phyloP scores from a whole-genome alignment of 2,888 invertebrate genomes.

The Heliconius aoede region DNA sequence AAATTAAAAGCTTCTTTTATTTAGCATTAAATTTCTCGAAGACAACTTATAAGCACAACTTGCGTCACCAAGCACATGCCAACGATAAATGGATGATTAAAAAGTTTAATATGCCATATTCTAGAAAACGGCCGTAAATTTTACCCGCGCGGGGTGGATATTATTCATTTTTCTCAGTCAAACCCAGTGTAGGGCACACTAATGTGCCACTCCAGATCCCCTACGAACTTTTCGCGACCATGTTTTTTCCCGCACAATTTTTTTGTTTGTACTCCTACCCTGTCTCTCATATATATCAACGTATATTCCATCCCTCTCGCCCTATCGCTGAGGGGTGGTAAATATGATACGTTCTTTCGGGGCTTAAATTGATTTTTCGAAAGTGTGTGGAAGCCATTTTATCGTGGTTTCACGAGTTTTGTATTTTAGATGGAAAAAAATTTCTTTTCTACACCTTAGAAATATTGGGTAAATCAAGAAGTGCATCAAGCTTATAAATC shows the following conservation, averaged over 20 bases:
- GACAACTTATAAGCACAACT: background rate
- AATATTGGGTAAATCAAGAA: background rate
- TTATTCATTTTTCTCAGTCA: conserved; percentile 80
- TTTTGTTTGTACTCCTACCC: conserved; percentile 69
- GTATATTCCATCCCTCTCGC: conserved; percentile 57
- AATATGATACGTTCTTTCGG: conserved; percentile 82
- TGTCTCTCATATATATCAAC: conserved; percentile 44
- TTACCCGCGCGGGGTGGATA: conserved; percentile 61
- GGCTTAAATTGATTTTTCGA: conserved; percentile 80
- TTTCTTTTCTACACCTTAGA: conserved; percentile 8
- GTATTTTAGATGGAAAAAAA: conserved; percentile 22
- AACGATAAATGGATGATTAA: conserved; percentile 30
- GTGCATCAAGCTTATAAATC: background rate
- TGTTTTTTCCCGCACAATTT: conserved; percentile 79
- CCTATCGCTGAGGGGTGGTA: conserved; percentile 77
- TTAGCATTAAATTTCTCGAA: background rate
- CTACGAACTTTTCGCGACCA: conserved; percentile 78
- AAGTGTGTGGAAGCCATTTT: conserved; percentile 78
- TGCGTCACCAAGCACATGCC: conserved; percentile 19
- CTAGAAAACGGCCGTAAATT: conserved; percentile 71
- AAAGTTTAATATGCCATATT: conserved; percentile 60
- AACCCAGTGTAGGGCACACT: conserved; percentile 72
- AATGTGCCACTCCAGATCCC: conserved; percentile 80
- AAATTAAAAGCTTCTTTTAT: too few species aligned
- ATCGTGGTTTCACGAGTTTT: conserved; percentile 55